Evolutionary conservation across 2,888 invertebrate species (phyloP).

Genomic region (Chrysolina haemoptera): DNA sequence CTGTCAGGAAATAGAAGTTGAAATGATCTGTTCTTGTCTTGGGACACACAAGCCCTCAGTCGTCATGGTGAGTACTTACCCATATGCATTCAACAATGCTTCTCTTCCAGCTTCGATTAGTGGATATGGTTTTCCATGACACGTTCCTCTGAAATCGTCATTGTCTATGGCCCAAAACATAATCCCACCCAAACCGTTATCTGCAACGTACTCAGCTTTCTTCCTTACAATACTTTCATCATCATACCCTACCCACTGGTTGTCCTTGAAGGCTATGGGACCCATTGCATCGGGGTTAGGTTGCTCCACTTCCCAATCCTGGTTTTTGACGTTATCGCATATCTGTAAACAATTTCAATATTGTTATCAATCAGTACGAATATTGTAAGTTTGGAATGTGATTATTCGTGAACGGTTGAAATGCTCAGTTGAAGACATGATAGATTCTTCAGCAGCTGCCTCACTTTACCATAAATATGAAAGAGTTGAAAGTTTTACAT

Average conservation of each 20-base stretch:
- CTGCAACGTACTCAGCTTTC: conserved; percentile 89
- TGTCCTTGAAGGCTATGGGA: conserved; percentile 88
- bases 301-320: conserved; percentile 88
- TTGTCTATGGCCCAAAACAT: conserved; percentile 97
- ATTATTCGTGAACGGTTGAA: too few species aligned
- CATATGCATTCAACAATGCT: conserved; percentile 77
- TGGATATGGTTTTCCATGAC: conserved; percentile 89
- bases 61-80: conserved; percentile 69
- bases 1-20: too few species aligned
- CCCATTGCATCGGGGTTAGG: conserved; percentile 89
- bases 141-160: conserved; percentile 94
- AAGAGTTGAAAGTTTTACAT: too few species aligned
- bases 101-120: conserved; percentile 93
- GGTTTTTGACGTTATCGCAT: conserved; percentile 83
- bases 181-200: conserved; percentile 89
- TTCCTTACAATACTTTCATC: conserved; percentile 86
- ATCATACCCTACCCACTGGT: conserved; percentile 96
- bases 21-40: too few species aligned
- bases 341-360: conserved; percentile 74
- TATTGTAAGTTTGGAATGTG: too few species aligned
- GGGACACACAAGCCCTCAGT: too few species aligned
- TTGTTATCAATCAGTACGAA: not conserved
- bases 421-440: too few species aligned
- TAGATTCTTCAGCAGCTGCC: too few species aligned
- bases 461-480: too few species aligned